phyloP scores from a whole-genome alignment of 2,113 vertebrate species.

The Forbesichthys papilliferus region DNA sequence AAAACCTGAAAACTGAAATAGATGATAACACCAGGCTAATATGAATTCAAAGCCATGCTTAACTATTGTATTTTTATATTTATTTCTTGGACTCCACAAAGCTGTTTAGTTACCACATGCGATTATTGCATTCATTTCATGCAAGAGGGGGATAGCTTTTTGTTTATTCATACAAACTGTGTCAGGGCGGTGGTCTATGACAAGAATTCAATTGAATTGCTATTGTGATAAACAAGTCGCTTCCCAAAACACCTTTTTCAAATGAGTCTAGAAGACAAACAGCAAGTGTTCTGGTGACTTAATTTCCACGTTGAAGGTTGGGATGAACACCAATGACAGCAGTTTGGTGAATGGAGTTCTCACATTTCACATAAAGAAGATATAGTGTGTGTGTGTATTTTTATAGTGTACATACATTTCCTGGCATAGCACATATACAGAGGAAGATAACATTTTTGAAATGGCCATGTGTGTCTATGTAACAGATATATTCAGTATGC shows the following conservation, averaged over 20 bases:
- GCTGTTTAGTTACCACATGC: constrained; percentile 42
- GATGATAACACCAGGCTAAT: constrained; percentile 18
- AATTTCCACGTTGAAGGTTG: constrained; percentile 57
- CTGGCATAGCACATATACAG: not conserved
- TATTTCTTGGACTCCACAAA: constrained; percentile 19
- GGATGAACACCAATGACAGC: constrained; percentile 51
- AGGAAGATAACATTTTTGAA: constrained; percentile 29
- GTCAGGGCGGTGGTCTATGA: constrained; percentile 54
- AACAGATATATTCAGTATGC: constrained; percentile 26
- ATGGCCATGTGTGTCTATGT: constrained; percentile 1
- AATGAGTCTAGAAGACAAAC: constrained; percentile 48
- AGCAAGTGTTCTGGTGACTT: constrained; percentile 36
- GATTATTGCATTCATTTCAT: constrained; percentile 46
- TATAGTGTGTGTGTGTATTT: constrained; percentile 9
- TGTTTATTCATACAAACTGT: constrained; percentile 53
- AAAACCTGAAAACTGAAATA: not conserved
- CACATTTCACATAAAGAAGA: constrained; percentile 10
- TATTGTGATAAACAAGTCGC: constrained; percentile 59
- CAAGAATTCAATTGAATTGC: constrained; percentile 59
- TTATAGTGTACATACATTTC: not conserved
- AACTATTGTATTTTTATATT: constrained; percentile 5
- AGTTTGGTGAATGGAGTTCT: not conserved
- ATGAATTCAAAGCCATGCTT: constrained; percentile 32
- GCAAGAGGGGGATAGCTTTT: constrained; percentile 44
- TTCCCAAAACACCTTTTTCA: constrained; percentile 29